phyloP scores from a whole-genome alignment of 1,140 invertebrate species.

The Micrasema longulum region DNA sequence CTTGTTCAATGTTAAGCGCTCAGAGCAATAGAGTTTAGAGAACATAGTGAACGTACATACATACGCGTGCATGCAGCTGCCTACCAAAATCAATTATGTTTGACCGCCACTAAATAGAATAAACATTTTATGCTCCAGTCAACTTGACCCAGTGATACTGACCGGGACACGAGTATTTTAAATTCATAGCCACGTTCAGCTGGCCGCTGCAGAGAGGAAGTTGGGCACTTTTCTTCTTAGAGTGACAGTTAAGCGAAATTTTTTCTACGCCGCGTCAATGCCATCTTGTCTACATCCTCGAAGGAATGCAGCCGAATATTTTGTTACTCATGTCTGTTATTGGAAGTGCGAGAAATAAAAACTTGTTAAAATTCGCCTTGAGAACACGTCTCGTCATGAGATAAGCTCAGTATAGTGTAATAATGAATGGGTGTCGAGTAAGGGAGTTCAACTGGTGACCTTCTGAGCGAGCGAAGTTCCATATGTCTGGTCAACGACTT shows the following conservation, averaged over 20 bases:
- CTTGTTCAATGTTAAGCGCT: too few species aligned
- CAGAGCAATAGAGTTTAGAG: too few species aligned
- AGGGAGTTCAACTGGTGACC: constrained; percentile 10
- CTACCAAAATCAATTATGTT: constrained; percentile 7
- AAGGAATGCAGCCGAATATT: constrained; percentile 30
- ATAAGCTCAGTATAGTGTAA: constrained; percentile 5
- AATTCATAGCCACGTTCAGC: too few species aligned
- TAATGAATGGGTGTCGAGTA: constrained; percentile 26
- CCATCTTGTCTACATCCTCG: constrained; percentile 9
- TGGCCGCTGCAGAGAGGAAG: too few species aligned
- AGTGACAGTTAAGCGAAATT: too few species aligned
- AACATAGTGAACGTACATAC: not conserved
- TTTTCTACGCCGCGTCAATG: not conserved
- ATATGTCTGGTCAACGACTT: constrained; percentile 18
- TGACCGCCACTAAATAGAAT: constrained; percentile 12
- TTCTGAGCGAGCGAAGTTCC: constrained; percentile 10
- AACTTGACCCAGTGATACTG: constrained; percentile 27
- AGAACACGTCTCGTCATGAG: constrained; percentile 9
- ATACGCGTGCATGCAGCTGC: not conserved
- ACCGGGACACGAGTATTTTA: not conserved
- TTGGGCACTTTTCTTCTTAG: too few species aligned
- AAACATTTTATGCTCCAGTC: constrained; percentile 3
- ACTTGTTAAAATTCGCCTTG: constrained; percentile 5
- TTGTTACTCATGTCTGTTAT: constrained; percentile 29
- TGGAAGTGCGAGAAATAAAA: constrained; percentile 11